A percentile compares a stretch with the other conserved stretches of the same genome.
Evolutionary conservation across 2,888 invertebrate species (phyloP).

Genomic region (Stenurella melanura): DNA sequence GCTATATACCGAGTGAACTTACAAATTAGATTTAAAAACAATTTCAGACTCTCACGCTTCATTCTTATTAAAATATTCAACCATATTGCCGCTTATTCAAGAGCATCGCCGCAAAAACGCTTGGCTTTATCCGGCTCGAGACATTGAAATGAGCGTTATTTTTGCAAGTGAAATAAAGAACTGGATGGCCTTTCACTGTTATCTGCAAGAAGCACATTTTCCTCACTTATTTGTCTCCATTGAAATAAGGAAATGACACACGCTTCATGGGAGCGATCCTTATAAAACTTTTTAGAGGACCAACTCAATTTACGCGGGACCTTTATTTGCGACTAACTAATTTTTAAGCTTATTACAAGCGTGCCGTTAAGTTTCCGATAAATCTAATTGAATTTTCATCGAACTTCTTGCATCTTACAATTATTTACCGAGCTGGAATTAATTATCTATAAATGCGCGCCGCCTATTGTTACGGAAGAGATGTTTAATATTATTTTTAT

Average conservation of each 20-base stretch:
- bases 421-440: neutral
- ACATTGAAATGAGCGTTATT: slow-evolving; percentile 64
- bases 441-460: neutral
- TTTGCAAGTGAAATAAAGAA: slow-evolving; percentile 69
- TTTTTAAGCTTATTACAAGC: slow-evolving; percentile 38
- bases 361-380: slow-evolving; percentile 13
- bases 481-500: neutral
- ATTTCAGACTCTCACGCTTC: slow-evolving; percentile 54
- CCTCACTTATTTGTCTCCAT: slow-evolving; percentile 64
- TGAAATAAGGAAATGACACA: slow-evolving; percentile 59
- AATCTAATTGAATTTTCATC: slow-evolving; percentile 34
- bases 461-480: neutral
- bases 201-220: slow-evolving; percentile 66
- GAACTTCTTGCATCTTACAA: neutral
- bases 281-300: slow-evolving; percentile 51
- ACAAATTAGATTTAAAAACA: slow-evolving; percentile 61
- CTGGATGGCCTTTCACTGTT: slow-evolving; percentile 67
- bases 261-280: slow-evolving; percentile 56
- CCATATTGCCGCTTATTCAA: slow-evolving; percentile 56
- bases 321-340: slow-evolving; percentile 41
- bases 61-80: slow-evolving; percentile 60
- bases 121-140: slow-evolving; percentile 60
- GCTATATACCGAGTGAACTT: slow-evolving; percentile 48
- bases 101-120: slow-evolving; percentile 55
- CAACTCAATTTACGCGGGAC: slow-evolving; percentile 34